Conservation (phyloP, 2,797 vertebrate species). For the Macroramphosus scolopax region DNA sequence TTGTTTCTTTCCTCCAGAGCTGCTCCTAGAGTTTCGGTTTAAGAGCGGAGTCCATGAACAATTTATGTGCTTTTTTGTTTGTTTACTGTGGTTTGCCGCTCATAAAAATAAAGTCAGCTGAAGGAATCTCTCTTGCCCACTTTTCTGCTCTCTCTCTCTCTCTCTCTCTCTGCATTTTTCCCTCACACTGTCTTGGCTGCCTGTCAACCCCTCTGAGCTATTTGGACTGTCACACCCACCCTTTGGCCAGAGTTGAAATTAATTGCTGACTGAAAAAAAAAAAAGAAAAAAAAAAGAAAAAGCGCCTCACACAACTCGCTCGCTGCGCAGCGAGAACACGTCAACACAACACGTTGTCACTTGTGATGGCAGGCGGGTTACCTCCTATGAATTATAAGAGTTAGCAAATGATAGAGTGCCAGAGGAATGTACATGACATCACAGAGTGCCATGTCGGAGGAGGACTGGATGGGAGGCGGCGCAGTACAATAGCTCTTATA, state of each 20-base stretch:
- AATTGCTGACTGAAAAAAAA: slow-evolving; percentile 54
- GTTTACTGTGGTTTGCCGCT: slow-evolving; percentile 80
- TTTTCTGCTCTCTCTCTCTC: slow-evolving; percentile 5
- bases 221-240: slow-evolving; percentile 66
- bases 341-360: slow-evolving; percentile 79
- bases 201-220: slow-evolving; percentile 62
- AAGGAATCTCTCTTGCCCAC: slow-evolving; percentile 54
- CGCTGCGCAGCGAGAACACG: slow-evolving; percentile 57
- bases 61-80: slow-evolving; percentile 78
- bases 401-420: slow-evolving; percentile 61
- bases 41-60: slow-evolving; percentile 60
- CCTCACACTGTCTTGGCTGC: slow-evolving; percentile 53
- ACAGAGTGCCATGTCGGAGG: slow-evolving; percentile 36
- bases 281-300: slow-evolving; percentile 34
- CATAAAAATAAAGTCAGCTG: slow-evolving; percentile 79
- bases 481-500: slow-evolving; percentile 26
- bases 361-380: slow-evolving; percentile 57
- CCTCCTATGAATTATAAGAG: slow-evolving; percentile 55
- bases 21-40: slow-evolving; percentile 55
- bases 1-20: slow-evolving; percentile 37
- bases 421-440: slow-evolving; percentile 70
- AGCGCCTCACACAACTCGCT: slow-evolving; percentile 74
- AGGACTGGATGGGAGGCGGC: slow-evolving; percentile 23
- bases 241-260: slow-evolving; percentile 65
- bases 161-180: slow-evolving; percentile 4